Percentiles rank a stretch among this genome's conserved stretches.
These are phyloP conservation scores for Proisotoma minuta DNA, from an alignment of 2,888 invertebrate genomes.

Conservation along the genomic window DNA sequence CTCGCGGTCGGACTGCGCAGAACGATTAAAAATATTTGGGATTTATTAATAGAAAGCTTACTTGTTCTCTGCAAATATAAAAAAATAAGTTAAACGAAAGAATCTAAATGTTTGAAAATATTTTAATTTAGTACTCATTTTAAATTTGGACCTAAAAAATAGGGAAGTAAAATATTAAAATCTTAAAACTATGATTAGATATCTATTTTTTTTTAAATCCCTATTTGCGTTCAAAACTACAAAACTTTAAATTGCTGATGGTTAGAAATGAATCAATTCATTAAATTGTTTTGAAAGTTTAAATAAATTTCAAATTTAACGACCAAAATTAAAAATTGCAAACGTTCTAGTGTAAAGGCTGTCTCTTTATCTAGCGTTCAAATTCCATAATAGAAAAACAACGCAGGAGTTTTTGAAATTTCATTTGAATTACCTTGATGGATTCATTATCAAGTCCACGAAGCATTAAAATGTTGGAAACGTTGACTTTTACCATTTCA, in stretches of 20 bases:
- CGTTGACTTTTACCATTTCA: conserved; percentile 22
- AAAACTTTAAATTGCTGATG: too few relatives aligned
- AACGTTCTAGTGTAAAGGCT: background rate
- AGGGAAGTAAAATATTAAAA: conserved; percentile 1
- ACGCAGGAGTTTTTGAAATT: background rate
- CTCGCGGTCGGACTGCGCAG: conserved; percentile 28
- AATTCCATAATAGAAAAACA: background rate
- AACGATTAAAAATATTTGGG: background rate
- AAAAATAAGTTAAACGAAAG: background rate
- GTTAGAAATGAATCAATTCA: too few relatives aligned
- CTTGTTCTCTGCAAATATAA: conserved; percentile 2
- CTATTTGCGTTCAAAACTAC: too few relatives aligned
- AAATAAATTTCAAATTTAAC: too few relatives aligned
- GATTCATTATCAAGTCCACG: conserved; percentile 32
- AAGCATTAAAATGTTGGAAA: conserved; percentile 29
- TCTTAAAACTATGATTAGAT: background rate
- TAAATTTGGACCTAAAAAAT: background rate
- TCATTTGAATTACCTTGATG: conserved; percentile 19
- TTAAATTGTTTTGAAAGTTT: too few relatives aligned
- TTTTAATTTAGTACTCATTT: background rate
- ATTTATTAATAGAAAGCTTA: background rate
- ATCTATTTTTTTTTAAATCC: too few relatives aligned
- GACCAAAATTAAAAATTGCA: too few relatives aligned
- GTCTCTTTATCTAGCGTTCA: too few relatives aligned
- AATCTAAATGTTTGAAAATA: conserved; percentile 20